Evolutionary conservation across 92 coral and sea anemone species (phyloP), one percentile per base, ranked within the genome.

Genomic region (Virgularia gustaviana): DNA sequence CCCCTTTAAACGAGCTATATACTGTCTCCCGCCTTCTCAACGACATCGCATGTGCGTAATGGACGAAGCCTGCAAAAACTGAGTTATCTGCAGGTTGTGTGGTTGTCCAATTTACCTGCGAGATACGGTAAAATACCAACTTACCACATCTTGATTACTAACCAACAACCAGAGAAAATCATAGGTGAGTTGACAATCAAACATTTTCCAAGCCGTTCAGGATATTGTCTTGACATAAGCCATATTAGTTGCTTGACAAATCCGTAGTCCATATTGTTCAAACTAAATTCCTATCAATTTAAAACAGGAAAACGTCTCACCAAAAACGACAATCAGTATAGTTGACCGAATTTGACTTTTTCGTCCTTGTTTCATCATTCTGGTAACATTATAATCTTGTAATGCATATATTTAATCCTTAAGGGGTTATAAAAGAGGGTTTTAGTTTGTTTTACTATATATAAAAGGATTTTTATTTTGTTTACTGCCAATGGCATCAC

Each of bases 241-340:
- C 97, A 91, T 31, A 91, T 91, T 23, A 91, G 72, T 78, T 91
- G 97, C 57, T 91, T 91, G 9, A 91, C 97, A 78, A 91, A 91
- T 19, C 85, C 89, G 61, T 91, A 91, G 67, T 91, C 97, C 97
- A 91, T 91, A 81, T 91, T 91, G 78, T 75, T 86, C 19, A 91
- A 70, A 49, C 91, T 77, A 79, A 91, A 91, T 9, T 83, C 97
- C 97, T 91, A 70, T 3, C 23, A 60, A 44, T 35, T 47, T 55
- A 61, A 64, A 43, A 63, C 25, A 72, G 1, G 22, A 18, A 13
- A 31, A 4, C 19, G 22, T 47, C 16, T 16, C 55, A 16, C 16
- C 22, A 13, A 47, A 47, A 47, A 4, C 29, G 16, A n/a, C 28
- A 3, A 2, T 19, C 19, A 19, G 61, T 54, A 54, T 16, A 16